phyloP scores from a whole-genome alignment of 2,888 invertebrate genomes.

The Acanthosepion pharaonis region DNA sequence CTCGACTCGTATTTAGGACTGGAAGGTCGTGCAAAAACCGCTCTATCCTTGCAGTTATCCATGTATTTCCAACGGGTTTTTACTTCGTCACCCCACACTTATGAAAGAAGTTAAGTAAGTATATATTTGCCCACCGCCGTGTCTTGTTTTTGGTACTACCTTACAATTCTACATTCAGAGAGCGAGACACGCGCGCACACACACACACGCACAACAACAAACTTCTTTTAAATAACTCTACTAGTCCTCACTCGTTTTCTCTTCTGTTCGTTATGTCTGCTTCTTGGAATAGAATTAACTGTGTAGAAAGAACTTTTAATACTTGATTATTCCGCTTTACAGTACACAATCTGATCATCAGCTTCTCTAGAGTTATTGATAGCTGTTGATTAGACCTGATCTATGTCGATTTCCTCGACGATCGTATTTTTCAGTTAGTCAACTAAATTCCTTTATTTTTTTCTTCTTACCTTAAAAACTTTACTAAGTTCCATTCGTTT shows the following conservation, averaged over 20 bases:
- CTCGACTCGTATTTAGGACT: not conserved
- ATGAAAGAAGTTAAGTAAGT: slow-evolving; percentile 33
- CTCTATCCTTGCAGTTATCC: slow-evolving; percentile 1
- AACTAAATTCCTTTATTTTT: too few species aligned
- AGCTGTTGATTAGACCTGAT: too few species aligned
- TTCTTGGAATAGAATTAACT: too few species aligned
- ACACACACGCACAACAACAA: not conserved
- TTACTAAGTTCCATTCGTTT: too few species aligned
- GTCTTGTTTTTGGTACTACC: not conserved
- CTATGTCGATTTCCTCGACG: too few species aligned
- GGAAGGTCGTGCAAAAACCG: slow-evolving; percentile 33
- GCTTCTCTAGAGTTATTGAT: too few species aligned
- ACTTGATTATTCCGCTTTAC: too few species aligned
- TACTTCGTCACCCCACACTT: slow-evolving; percentile 33
- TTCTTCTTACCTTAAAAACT: too few species aligned
- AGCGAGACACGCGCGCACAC: not conserved
- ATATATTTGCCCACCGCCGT: not conserved
- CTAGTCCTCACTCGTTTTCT: not conserved
- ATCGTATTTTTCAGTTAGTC: too few species aligned
- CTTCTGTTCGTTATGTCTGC: too few species aligned
- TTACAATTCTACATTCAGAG: not conserved
- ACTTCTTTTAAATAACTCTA: not conserved
- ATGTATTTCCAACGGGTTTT: slow-evolving; percentile 33
- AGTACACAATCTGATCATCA: too few species aligned
- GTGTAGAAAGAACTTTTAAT: too few species aligned